Base-by-base conservation (phyloP, 2,888 invertebrate species). In the Meloe dianella region DNA sequence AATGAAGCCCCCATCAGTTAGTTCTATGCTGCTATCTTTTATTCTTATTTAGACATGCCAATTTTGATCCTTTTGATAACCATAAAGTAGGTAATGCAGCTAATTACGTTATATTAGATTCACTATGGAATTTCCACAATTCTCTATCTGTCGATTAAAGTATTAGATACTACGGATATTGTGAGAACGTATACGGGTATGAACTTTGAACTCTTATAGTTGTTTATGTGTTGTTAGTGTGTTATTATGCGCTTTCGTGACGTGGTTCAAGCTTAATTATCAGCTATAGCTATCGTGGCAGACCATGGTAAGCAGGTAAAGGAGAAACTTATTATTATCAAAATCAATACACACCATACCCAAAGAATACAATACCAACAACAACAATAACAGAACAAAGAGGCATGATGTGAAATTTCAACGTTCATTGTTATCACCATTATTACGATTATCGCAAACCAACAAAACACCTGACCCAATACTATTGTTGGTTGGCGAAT, bases 371-470 rank as follows among this genome's bases (percentile, higher is more conserved):
- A 47, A 20, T n/a, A n/a, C n/a, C 20, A 47, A 63, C 65, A 68
- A 41, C 41, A 41, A 41, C 17, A 41, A 41, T 62, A 65, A 65
- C 68, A 60, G 63, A 59, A 65, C 65, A 68, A 65, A 63, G 61
- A 63, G 61, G 68, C 63, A 61, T 68, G 65, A 68, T 68, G 67
- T 68, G 67, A 65, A 68, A 68, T 68, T 68, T 68, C 65, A 68
- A 35, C 68, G 65, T 63, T 60, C 63, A 68, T 68, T 68, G 65
- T 68, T 63, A 56, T 54, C 60, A 61, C 41, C 20, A 56, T 35
- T 14, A 35, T 7, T 7, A 35, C 35, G 1, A 14, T 14, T 14
- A 14, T 32, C 7, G 12, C 2, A 14, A 41, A 17, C n/a, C n/a
- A 8, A 17, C 47, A 10, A 47, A 65, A 62, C 62, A 65, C 61